Base-by-base conservation (phyloP, 1,140 invertebrate genomes). In the Acromyrmex heyeri region DNA sequence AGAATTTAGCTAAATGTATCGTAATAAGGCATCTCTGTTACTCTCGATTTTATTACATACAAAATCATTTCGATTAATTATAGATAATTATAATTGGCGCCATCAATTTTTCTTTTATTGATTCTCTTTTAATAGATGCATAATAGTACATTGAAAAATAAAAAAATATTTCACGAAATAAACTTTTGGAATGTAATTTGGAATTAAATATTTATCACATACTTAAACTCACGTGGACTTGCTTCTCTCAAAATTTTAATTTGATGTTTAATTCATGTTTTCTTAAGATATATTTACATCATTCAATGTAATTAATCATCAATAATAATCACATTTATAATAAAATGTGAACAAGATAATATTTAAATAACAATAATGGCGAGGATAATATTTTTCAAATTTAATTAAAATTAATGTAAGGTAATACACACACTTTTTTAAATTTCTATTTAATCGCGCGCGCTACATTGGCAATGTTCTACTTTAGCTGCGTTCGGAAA, bases 31-130 rank as follows among this genome's bases (percentile, higher is more conserved):
- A 57, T 59, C 21, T 59, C 3, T 59, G 10, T 61, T 61, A 24
- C 1, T 2, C 7, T 18, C 38, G 4, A 61, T 76, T 75, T 24
- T 38, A 44, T 61, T 38, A 24, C 5, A 12, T 12, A 30, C 8
- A 38, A 44, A 61, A 8, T 73, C 18, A 10, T 73, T 21, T 57
- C 1, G 2, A 12, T 73, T 57, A 34, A 6, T 72, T 76, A 21
- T 76, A 76, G 34, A 38, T 34, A 5, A 75, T 75, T 34, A n/a
- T 73, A 73, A 55, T 76, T 24, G 27, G 14, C n/a, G 12, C 6
- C n/a, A 30, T 57, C 18, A 34, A 34, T n/a, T 27, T 6, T 64
- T 5, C 16, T 64, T 30, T 64, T 16, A 10, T 55, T 30, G 14
- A 21, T 38, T 5, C 18, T 44, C 18, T 73, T 30, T 34, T 55